Conservation (phyloP, 2,797 vertebrate genomes). For the Ataeniobius toweri region DNA sequence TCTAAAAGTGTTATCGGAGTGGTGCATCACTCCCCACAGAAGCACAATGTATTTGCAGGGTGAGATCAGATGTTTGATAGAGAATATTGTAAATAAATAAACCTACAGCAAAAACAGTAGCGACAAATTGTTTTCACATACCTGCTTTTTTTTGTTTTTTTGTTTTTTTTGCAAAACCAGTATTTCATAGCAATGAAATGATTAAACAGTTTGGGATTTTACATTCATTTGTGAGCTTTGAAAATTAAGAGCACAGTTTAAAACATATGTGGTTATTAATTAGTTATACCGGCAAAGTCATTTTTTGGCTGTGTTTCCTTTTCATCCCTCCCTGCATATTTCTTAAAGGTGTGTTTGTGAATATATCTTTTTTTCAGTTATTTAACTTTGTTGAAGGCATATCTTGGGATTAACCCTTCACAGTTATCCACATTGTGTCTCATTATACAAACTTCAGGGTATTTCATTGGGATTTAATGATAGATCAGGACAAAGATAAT, state of each 20-base stretch:
- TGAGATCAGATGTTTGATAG: slow-evolving; percentile 54
- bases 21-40: slow-evolving; percentile 38
- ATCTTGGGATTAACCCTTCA: not conserved
- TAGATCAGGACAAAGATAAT: too few species aligned
- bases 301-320: not conserved
- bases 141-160: slow-evolving; percentile 36
- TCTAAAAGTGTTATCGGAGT: slow-evolving; percentile 36
- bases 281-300: not conserved
- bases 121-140: slow-evolving; percentile 27
- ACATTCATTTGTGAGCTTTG: slow-evolving; percentile 8
- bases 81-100: slow-evolving; percentile 41
- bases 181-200: slow-evolving; percentile 46
- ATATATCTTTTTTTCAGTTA: not conserved
- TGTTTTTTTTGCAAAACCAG: slow-evolving; percentile 39
- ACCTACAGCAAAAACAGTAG: slow-evolving; percentile 12
- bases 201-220: slow-evolving; percentile 34
- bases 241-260: not conserved
- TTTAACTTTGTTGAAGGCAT: not conserved
- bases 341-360: not conserved
- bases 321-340: not conserved
- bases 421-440: not conserved
- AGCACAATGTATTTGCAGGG: slow-evolving; percentile 32
- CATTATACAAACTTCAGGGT: not conserved
- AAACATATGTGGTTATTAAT: not conserved
- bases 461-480: too few species aligned